Evolutionary conservation across 2,888 invertebrate species (phyloP).

Genomic region (Caenorhabditis sp.): DNA sequence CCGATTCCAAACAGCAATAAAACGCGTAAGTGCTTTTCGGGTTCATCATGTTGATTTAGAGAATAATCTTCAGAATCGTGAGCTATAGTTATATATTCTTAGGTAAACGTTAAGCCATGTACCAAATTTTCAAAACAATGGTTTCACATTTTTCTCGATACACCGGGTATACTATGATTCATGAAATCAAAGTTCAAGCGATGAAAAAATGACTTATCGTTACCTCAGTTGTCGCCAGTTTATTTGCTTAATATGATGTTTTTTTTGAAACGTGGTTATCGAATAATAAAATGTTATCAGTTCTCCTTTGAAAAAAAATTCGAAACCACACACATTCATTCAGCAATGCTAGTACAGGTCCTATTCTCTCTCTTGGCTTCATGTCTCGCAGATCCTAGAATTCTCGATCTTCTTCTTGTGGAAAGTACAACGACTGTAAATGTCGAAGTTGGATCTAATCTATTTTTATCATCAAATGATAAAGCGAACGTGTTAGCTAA

Average conservation of each 20-base stretch:
- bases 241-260: background rate
- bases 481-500: background rate
- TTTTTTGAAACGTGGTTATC: background rate
- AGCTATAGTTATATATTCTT: too few species aligned
- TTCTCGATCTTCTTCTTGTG: background rate
- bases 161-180: too few species aligned
- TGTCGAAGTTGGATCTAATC: constrained; percentile 15
- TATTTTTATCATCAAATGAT: constrained; percentile 16
- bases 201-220: background rate
- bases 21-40: too few species aligned
- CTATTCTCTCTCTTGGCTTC: background rate
- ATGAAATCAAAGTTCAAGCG: background rate
- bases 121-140: too few species aligned
- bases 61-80: too few species aligned
- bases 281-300: background rate
- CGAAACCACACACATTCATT: background rate
- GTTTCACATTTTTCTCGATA: too few species aligned
- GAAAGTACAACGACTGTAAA: background rate
- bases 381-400: background rate
- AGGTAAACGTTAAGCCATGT: too few species aligned
- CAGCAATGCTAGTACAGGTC: background rate
- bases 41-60: too few species aligned
- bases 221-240: background rate
- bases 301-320: background rate
- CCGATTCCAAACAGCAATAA: too few species aligned